Evolutionary conservation across 1,140 invertebrate genomes (phyloP), one percentile per base, ranked within the genome.

Genomic region (Mesaphorura yosii): DNA sequence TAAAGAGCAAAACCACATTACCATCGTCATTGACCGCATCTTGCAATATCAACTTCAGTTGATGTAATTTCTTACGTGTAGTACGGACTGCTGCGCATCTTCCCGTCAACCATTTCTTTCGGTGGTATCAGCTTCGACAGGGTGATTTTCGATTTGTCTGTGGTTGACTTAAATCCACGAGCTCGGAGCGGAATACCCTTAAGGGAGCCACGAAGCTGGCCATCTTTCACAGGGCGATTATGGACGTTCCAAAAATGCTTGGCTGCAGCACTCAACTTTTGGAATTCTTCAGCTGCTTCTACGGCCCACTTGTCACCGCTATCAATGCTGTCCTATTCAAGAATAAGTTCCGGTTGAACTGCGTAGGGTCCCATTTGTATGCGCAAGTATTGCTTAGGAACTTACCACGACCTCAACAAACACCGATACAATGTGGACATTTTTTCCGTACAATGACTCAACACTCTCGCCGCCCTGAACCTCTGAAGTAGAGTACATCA

Each of bases 1-100:
- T 41, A 51, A 29, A 42, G 44, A 41, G 10, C 26, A n/a, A n/a
- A n/a, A 51, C 15, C 22, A 6, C 14, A 40, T 26, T 28, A 41
- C 37, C 3, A 51, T 28, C 4, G 7, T 3, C 17, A n/a, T 28
- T 26, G 29, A 28, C n/a, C 34, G 27, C 10, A 41, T 39, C n/a
- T n/a, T 23, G n/a, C n/a, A n/a, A n/a, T n/a, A n/a, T n/a, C n/a
- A n/a, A 12, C 17, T 26, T 41, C 22, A 7, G 4, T n/a, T 3
- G 49, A 39, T 3, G 38, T 4, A 41, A n/a, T n/a, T n/a, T n/a
- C n/a, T n/a, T n/a, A n/a, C n/a, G n/a, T 23, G 15, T 19, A 7
- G 4, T 14, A 6, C 7, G 15, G 15, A 31, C 38, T 29, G 44
- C 26, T 29, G 3, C 22, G 4, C 29, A 20, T 42, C 7, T 26